phyloP scores from a whole-genome alignment of 1,140 invertebrate genomes.

The Conus ventricosus region DNA sequence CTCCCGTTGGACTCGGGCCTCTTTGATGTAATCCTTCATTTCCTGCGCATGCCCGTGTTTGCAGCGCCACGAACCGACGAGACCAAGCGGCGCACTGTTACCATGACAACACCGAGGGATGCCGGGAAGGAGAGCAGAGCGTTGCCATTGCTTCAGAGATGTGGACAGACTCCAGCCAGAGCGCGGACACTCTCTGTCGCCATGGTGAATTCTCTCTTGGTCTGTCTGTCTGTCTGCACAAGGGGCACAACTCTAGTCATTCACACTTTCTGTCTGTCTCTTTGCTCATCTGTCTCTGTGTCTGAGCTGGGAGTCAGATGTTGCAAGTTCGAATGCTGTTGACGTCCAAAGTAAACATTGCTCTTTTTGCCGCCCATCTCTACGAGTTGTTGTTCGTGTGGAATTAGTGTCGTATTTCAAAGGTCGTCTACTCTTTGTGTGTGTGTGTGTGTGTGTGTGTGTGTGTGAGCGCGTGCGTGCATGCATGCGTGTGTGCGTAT shows the following conservation, averaged over 20 bases:
- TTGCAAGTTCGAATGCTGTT: no score
- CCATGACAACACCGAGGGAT: neutral
- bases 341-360: no score
- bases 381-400: no score
- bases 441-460: no score
- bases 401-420: no score
- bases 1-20: no score
- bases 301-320: neutral
- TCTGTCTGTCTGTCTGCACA: conserved; percentile 19
- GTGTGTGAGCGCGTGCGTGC: no score
- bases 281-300: neutral
- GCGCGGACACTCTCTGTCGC: neutral
- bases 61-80: neutral
- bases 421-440: no score
- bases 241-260: neutral
- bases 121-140: neutral
- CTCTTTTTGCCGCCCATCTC: no score
- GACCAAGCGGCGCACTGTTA: neutral
- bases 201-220: neutral
- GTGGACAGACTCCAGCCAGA: neutral
- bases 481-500: no score
- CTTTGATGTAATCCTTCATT: no score
- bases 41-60: neutral
- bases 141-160: neutral
- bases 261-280: neutral